Percentiles rank a stretch among this genome's conserved stretches.
Evolutionary conservation across 2,113 vertebrate species (phyloP).

Genomic region (Lophius piscatorius): DNA sequence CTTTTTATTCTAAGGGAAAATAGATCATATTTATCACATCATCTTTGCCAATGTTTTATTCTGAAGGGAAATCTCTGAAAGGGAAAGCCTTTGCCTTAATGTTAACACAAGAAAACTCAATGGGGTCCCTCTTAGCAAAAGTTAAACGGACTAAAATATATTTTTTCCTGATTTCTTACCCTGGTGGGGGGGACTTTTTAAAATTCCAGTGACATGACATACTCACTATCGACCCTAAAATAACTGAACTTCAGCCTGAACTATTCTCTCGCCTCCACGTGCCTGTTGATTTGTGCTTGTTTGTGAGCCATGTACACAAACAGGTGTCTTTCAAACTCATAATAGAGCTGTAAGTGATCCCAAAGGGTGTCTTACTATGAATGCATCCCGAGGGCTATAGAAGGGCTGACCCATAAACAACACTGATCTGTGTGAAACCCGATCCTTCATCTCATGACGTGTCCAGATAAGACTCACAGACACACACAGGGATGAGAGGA

Average conservation of each 20-base stretch:
- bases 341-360: conserved; percentile 38
- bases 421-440: conserved; percentile 39
- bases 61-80: no score
- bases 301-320: conserved; percentile 23
- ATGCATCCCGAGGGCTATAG: conserved; percentile 41
- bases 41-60: no score
- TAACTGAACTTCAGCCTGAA: conserved; percentile 10
- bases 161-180: neutral
- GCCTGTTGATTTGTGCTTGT: conserved; percentile 6
- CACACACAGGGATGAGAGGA: conserved; percentile 22
- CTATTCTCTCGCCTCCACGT: conserved; percentile 7
- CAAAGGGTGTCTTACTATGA: conserved; percentile 33
- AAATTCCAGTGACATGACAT: neutral
- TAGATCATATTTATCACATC: no score
- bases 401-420: conserved; percentile 50
- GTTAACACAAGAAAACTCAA: neutral
- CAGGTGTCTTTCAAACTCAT: conserved; percentile 46
- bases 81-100: neutral
- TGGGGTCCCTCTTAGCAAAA: neutral
- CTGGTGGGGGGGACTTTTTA: neutral
- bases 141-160: neutral
- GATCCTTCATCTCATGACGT: conserved; percentile 36
- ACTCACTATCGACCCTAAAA: conserved; percentile 10
- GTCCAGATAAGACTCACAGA: conserved; percentile 50
- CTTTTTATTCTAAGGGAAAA: neutral